A percentile compares a stretch with the other conserved stretches of the same genome.
These are phyloP conservation scores for Bucco capensis DNA, from an alignment of 2,113 vertebrate genomes.

Conservation along the genomic window DNA sequence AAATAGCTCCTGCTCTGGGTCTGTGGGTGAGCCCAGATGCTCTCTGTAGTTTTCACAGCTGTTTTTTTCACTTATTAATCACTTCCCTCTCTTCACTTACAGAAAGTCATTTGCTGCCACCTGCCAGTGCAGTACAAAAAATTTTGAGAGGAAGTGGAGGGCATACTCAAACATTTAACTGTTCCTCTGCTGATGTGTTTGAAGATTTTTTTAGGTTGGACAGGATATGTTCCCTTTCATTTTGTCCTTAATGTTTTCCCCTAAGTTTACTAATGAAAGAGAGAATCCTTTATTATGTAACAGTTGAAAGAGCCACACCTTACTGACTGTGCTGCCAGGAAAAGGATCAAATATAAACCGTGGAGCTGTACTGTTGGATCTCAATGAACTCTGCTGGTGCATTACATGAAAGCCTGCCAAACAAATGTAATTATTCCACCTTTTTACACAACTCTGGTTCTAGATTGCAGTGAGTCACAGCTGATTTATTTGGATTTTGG, in stretches of 20 bases:
- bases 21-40: not conserved
- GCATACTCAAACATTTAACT: not conserved
- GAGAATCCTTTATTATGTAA: not conserved
- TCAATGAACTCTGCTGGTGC: not conserved
- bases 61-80: not conserved
- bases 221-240: not conserved
- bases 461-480: not conserved
- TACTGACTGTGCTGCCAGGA: not conserved
- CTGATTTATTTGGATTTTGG: not conserved
- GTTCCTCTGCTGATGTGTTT: not conserved
- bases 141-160: not conserved
- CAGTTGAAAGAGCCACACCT: not conserved
- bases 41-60: conserved; percentile 17
- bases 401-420: not conserved
- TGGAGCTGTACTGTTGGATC: not conserved
- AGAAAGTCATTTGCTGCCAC: conserved; percentile 40
- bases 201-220: not conserved
- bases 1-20: not conserved
- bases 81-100: not conserved
- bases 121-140: not conserved
- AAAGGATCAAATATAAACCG: not conserved
- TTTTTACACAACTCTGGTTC: not conserved
- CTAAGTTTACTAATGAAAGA: not conserved
- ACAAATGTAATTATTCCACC: not conserved
- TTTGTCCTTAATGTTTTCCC: not conserved